Percentiles rank a stretch among this genome's conserved stretches.
phyloP scores from a whole-genome alignment of 1,140 invertebrate genomes.

The Sycobia sp. region DNA sequence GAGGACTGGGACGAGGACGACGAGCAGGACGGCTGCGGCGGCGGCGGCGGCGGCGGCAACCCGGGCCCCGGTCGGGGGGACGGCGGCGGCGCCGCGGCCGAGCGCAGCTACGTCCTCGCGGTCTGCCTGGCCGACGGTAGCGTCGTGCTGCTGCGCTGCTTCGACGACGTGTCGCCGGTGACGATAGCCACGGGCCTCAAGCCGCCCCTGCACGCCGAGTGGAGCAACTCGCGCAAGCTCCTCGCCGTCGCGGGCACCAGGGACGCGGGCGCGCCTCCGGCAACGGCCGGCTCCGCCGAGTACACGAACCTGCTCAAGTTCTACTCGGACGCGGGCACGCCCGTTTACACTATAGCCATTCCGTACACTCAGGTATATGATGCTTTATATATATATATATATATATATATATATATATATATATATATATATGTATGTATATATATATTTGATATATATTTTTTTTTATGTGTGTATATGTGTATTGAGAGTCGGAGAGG shows the following conservation, averaged over 20 bases:
- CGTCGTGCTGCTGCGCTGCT: constrained; percentile 85
- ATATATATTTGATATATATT: too few relatives aligned
- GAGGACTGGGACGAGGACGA: constrained; percentile 13
- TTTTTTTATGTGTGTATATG: too few relatives aligned
- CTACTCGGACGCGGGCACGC: constrained; percentile 75
- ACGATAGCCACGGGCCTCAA: constrained; percentile 82
- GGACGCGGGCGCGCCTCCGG: constrained; percentile 21
- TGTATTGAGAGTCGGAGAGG: too few relatives aligned
- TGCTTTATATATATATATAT: too few relatives aligned
- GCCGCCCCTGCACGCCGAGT: constrained; percentile 86
- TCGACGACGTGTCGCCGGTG: constrained; percentile 89
- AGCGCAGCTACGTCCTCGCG: constrained; percentile 77
- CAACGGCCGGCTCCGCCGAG: constrained; percentile 39
- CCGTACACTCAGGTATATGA: constrained; percentile 74
- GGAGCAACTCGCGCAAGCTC: constrained; percentile 92
- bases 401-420: too few relatives aligned
- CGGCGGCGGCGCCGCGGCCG: not conserved
- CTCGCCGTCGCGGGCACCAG: constrained; percentile 87
- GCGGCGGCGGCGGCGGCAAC: not conserved
- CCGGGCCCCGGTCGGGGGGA: too few relatives aligned
- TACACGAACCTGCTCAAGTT: constrained; percentile 78
- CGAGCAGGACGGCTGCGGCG: constrained; percentile 1
- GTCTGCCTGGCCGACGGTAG: constrained; percentile 87
- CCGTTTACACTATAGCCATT: constrained; percentile 77
- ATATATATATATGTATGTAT: too few relatives aligned